phyloP scores from a whole-genome alignment of 2,113 vertebrate genomes.

The Hyperopisus bebe region DNA sequence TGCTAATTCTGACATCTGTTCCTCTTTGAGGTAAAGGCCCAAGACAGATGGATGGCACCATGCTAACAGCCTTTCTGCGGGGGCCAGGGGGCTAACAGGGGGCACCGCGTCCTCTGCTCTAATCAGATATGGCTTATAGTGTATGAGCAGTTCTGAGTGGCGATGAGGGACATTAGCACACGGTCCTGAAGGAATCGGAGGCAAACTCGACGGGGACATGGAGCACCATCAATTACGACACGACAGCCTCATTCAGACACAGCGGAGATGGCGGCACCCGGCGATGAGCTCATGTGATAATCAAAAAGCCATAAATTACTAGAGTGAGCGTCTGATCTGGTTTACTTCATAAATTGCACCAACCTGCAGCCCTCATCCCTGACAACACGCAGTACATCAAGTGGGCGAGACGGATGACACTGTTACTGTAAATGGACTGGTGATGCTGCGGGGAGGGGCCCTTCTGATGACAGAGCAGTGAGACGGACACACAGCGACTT shows the following conservation, averaged over 20 bases:
- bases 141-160: neutral
- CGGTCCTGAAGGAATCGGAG: conserved; percentile 37
- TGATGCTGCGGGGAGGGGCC: neutral
- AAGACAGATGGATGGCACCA: conserved; percentile 36
- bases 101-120: conserved; percentile 30
- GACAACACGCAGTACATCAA: conserved; percentile 28
- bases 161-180: conserved; percentile 17
- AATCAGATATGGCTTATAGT: neutral
- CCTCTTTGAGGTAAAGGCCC: conserved; percentile 25
- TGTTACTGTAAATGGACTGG: neutral
- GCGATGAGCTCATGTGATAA: conserved; percentile 49
- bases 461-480: neutral
- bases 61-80: conserved; percentile 22
- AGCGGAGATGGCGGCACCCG: conserved; percentile 36
- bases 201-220: conserved; percentile 43
- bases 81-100: conserved; percentile 25
- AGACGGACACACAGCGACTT: neutral
- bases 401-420: conserved; percentile 38
- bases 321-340: conserved; percentile 35
- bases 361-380: conserved; percentile 26
- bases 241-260: conserved; percentile 46
- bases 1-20: conserved; percentile 42
- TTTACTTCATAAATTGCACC: conserved; percentile 48
- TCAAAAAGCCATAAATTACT: conserved; percentile 43
- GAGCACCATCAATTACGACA: conserved; percentile 49